phyloP scores from a whole-genome alignment of 2,113 vertebrate genomes.

The Eurystomus gularis region DNA sequence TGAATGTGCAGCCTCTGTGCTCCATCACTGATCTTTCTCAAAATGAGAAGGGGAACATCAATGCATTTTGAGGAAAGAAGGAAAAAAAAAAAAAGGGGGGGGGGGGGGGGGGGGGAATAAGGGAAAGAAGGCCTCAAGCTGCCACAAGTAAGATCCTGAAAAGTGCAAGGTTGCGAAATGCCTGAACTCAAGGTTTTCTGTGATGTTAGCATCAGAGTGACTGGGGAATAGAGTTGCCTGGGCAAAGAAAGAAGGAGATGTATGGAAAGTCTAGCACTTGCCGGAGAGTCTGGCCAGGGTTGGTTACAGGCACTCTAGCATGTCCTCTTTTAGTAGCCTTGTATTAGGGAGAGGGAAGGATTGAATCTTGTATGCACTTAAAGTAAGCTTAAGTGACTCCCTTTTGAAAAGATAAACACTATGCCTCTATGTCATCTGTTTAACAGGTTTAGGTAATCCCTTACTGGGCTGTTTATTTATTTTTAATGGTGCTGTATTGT shows the following conservation, averaged over 20 bases:
- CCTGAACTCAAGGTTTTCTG: neutral
- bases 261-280: neutral
- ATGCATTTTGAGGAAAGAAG: neutral
- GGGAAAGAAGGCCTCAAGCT: neutral
- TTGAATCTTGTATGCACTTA: neutral
- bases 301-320: neutral
- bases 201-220: neutral
- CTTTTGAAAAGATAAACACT: conserved; percentile 22
- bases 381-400: conserved; percentile 5
- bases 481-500: conserved; percentile 15
- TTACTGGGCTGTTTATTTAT: conserved; percentile 36
- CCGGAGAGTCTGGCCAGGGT: neutral
- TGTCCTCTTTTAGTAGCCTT: neutral
- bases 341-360: neutral
- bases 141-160: neutral
- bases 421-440: neutral
- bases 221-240: neutral
- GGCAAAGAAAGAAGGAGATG: neutral
- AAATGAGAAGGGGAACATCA: neutral
- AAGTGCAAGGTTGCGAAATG: neutral
- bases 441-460: conserved; percentile 41
- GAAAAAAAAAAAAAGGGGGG: accelerated
- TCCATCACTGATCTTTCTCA: neutral
- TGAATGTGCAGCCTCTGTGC: neutral
- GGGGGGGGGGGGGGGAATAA: accelerated